Percentiles rank a stretch among this genome's conserved stretches.
These are phyloP conservation scores for Leptinotarsa peninsularis DNA, from an alignment of 2,888 invertebrate genomes.

Conservation along the genomic window DNA sequence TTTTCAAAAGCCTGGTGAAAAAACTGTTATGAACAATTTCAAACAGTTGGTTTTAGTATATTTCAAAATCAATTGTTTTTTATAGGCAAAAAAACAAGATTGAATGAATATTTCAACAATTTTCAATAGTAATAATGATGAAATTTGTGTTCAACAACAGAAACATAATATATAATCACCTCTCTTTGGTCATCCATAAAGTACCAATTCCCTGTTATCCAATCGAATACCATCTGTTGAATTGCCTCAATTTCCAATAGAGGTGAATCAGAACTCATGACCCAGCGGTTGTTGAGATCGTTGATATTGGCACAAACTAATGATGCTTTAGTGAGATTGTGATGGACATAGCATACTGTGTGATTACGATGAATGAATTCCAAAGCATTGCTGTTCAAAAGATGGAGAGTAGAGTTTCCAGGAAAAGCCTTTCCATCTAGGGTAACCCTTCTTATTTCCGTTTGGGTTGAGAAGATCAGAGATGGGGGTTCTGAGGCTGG, in stretches of 20 bases:
- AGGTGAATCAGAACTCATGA: constrained; percentile 71
- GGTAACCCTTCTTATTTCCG: constrained; percentile 74
- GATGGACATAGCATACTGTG: constrained; percentile 80
- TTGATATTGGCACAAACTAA: constrained; percentile 77
- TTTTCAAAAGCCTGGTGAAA: neutral
- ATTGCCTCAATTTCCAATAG: constrained; percentile 75
- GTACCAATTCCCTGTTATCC: constrained; percentile 90
- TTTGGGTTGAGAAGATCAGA: constrained; percentile 77
- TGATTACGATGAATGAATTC: constrained; percentile 78
- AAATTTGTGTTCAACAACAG: neutral
- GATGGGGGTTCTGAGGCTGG: constrained; percentile 74
- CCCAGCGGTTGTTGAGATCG: constrained; percentile 72
- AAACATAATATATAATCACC: constrained; percentile 27
- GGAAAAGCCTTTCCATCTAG: constrained; percentile 68
- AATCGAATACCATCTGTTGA: constrained; percentile 82
- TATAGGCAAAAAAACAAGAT: too few species aligned
- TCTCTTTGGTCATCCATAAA: constrained; percentile 70
- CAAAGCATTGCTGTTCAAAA: constrained; percentile 68
- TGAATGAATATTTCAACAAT: neutral
- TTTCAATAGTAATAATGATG: neutral
- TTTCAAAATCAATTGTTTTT: too few species aligned
- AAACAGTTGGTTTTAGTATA: too few species aligned
- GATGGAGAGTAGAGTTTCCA: constrained; percentile 63
- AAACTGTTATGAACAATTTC: too few species aligned
- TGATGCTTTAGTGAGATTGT: constrained; percentile 68